Base-by-base conservation (phyloP, 2,797 vertebrate species). In the Coracias cyanogaster region DNA sequence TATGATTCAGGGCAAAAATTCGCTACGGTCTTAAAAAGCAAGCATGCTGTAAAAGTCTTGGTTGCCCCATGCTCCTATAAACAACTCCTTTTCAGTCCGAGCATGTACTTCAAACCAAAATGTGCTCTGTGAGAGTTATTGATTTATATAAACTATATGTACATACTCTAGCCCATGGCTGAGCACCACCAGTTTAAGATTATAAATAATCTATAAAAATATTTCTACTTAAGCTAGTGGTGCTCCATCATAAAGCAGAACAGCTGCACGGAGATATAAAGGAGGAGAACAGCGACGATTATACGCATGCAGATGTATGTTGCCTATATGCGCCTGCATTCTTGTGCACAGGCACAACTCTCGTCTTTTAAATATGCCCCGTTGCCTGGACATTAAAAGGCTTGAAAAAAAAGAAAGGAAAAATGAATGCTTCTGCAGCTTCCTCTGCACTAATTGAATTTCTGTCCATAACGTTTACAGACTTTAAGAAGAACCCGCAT, bases 401-500 rank as follows among this genome's bases (percentile, higher is more conserved):
- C 89, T 93, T 74, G 33, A 65, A 94, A 88, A 60, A 35, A 77
- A 60, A 43, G 13, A 24, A 67, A 69, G 49, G n/a, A 92, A 83
- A 96, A 96, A 96, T 66, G 52, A 90, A 89, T 58, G 65, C 67
- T 91, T 94, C 94, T 94, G 79, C 89, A 84, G 74, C 90, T 97
- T 96, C 60, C 84, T 84, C 9, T 26, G 70, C 77, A 89, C 84
- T 97, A 96, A 97, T 94, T 97, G 84, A 94, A 96, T 97, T 94
- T 96, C 82, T 94, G 94, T 92, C 95, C 86, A 60, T 94, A 97
- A 84, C 94, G 33, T 96, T 97, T 94, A 86, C 91, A 74, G 93
- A 71, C 37, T 96, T 95, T 93, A 97, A 92, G 95, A 94, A 87
- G 82, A 94, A n/a, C 73, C 29, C 1, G 39, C 81, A 93, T 96